Evolutionary conservation across 2,113 vertebrate genomes (phyloP).

Genomic region (Jaculus jaculus): DNA sequence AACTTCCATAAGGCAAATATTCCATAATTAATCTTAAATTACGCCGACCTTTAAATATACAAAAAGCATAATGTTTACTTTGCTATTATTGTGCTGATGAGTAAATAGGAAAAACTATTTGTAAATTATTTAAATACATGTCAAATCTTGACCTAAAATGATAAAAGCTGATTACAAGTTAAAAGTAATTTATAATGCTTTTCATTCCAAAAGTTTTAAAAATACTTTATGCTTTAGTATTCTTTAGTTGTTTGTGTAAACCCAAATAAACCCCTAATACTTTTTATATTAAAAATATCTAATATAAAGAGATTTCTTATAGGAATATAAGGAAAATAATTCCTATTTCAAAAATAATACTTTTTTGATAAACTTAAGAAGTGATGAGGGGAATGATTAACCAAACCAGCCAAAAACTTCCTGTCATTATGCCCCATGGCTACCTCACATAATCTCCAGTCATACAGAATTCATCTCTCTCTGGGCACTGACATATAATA

Average conservation of each 20-base stretch:
- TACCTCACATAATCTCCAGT: not conserved
- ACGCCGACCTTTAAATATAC: conserved; percentile 88
- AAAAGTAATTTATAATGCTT: conserved; percentile 24
- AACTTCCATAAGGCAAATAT: conserved; percentile 96
- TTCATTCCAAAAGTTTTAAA: conserved; percentile 12
- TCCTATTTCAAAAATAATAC: conserved; percentile 43
- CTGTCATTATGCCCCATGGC: not conserved
- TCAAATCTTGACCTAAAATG: conserved; percentile 30
- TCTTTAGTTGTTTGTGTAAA: conserved; percentile 35
- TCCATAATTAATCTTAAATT: conserved; percentile 98
- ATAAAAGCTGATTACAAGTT: conserved; percentile 44
- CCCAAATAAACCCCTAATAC: conserved; percentile 12
- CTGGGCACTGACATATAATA: not conserved
- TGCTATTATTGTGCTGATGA: not conserved
- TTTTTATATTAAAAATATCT: conserved; percentile 17
- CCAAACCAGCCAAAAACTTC: not conserved
- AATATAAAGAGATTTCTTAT: conserved; percentile 37
- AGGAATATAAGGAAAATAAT: conserved; percentile 22
- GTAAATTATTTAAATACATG: conserved; percentile 40
- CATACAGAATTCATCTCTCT: not conserved
- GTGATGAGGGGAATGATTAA: conserved; percentile 7
- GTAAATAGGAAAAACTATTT: conserved; percentile 53
- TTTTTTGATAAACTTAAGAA: not conserved
- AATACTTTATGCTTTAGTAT: conserved; percentile 35
- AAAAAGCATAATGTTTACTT: conserved; percentile 59